A percentile compares a stretch with the other conserved stretches of the same genome.
Conservation (phyloP, 2,113 vertebrate species). For the Mirounga angustirostris region DNA sequence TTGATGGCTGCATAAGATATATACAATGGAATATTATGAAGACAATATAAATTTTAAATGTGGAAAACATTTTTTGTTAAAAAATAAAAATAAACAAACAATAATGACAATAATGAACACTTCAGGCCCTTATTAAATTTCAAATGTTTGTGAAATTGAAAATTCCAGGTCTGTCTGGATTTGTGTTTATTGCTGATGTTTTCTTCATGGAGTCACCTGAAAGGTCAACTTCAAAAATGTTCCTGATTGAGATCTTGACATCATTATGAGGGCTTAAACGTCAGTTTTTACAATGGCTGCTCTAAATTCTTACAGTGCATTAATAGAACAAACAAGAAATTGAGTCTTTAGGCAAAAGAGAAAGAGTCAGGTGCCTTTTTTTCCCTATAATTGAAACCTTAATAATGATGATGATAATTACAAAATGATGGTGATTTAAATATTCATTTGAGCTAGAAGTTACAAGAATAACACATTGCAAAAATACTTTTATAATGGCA, state of each 20-base stretch:
- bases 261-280: neutral
- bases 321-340: conserved; percentile 24
- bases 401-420: conserved; percentile 43
- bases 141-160: neutral
- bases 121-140: neutral
- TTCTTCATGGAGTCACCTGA: neutral
- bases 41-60: neutral
- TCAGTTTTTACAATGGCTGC: neutral
- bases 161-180: neutral
- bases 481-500: conserved; percentile 19
- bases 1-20: no score
- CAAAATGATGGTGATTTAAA: conserved; percentile 48
- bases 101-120: neutral
- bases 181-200: neutral
- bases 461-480: neutral
- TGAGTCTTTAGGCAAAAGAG: neutral
- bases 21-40: no score
- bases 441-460: neutral
- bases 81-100: neutral
- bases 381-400: conserved; percentile 23
- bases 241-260: neutral
- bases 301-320: conserved; percentile 3
- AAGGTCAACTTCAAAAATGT: neutral
- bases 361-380: neutral
- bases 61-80: neutral